Evolutionary conservation across 2,113 vertebrate species (phyloP), one percentile per base, ranked within the genome.

Genomic region (Onychostoma macrolepis): DNA sequence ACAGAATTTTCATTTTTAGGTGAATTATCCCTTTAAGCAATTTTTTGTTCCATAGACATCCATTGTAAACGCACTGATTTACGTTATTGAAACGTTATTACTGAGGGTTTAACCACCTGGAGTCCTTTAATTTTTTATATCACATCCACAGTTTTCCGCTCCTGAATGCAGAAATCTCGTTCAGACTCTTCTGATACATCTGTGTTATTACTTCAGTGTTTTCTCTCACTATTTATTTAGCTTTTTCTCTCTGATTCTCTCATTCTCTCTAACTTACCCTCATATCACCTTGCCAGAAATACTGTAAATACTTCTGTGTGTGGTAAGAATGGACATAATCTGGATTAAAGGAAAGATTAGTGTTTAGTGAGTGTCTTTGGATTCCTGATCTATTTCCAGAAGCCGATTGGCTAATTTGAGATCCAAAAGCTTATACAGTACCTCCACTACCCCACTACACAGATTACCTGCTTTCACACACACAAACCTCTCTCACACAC

Each of bases 261-360:
- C 53, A 86, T 38, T 30, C 36, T 36, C 53, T 56, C 33, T 71
- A 36, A 24, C 9, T 11, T 30, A 48, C 77, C 33, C 26, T 21
- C 19, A 30, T 1, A 21, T 48, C 36, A 81, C 45, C 56, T 63
- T 67, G 63, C 80, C 33, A 84, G 89, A 91, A 91, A 90, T 92
- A 89, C 89, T 86, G 89, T 28, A 17, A 82, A 82, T 48, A 82
- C 61, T n/a, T 82, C 90, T 90, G 90, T 90, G 91, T 93, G 91
- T 91, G 82, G 89, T 94, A 93, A 93, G 90, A 92, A 89, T 92
- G 89, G 89, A 93, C 85, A 86, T 94, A 95, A 94, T 85, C 88
- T 53, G 79, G 71, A 88, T 84, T 94, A 94, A 93, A 91, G 90
- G 1, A 7, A 78, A 90, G 94, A 92, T 95, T 94, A 94, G 87